Evolutionary conservation across 2,888 invertebrate genomes (phyloP).

Genomic region (Metalampra italica): DNA sequence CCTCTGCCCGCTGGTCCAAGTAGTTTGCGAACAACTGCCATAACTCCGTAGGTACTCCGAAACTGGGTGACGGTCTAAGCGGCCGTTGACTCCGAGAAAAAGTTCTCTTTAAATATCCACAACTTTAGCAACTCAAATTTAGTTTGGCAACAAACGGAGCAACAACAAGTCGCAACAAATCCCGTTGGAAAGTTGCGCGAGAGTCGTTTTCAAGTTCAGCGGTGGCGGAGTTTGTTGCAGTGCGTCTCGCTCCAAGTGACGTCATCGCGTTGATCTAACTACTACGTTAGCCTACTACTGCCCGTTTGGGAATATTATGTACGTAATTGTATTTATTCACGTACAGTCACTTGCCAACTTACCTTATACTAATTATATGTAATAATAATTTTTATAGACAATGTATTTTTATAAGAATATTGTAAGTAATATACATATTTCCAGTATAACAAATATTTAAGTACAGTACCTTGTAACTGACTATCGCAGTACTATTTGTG

Average conservation of each 20-base stretch:
- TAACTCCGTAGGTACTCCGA: constrained; percentile 74
- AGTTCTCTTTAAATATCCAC: constrained; percentile 78
- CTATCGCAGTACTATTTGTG: too few species aligned
- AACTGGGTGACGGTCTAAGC: constrained; percentile 76
- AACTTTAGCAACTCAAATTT: constrained; percentile 78
- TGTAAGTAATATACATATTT: too few species aligned
- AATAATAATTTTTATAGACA: too few species aligned
- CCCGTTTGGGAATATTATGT: too few species aligned
- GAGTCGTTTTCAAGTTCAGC: constrained; percentile 75
- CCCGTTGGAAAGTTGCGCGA: constrained; percentile 70
- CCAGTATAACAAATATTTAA: too few species aligned
- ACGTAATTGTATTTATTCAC: too few species aligned
- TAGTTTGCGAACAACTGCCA: constrained; percentile 78
- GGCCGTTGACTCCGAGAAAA: constrained; percentile 78
- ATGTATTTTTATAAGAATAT: too few species aligned
- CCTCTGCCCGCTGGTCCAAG: constrained; percentile 67
- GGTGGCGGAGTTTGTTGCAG: constrained; percentile 24
- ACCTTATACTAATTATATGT: too few species aligned
- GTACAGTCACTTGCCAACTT: too few species aligned
- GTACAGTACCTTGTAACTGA: too few species aligned
- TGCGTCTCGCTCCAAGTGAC: background rate
- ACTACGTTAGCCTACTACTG: too few species aligned
- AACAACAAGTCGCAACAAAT: constrained; percentile 76
- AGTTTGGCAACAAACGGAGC: constrained; percentile 74
- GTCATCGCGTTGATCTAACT: constrained; percentile 3